Base-by-base conservation (phyloP, 92 coral and sea anemone genomes). In the Phenganax stokvisi region DNA sequence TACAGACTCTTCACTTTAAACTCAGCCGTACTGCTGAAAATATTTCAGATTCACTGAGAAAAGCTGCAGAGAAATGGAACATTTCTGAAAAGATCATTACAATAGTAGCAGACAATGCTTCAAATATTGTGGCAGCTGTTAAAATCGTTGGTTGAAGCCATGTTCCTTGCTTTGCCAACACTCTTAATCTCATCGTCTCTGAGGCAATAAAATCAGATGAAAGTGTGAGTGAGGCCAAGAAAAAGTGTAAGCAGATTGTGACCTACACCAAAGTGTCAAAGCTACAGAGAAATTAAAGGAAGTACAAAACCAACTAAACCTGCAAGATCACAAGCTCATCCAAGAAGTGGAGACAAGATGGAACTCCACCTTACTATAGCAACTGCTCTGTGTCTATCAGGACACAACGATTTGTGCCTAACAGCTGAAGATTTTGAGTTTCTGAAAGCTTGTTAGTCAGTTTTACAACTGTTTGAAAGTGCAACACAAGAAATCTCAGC, bases 321-420 rank as follows among this genome's bases (percentile, higher is more conserved):
- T 61, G 58, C 44, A 80, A 31, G 85, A 59, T 9, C 59, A 73
- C 44, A 61, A 72, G 52, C 73, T 82, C 13, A 17, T 73, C 29
- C 73, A 73, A n/a, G 85, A 73, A 54, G 85, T 73, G 72, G 85
- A 72, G 9, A 73, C 80, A 10, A 82, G 85, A 53, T 82, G 85
- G 85, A 82, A 59, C 37, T 82, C 85, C 6, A 82, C 85, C 15
- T 82, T 59, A 80, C 85, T 59, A 59, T 82, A 0, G 72, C 80
- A 54, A 82, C 85, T 6, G 65, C 85, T 7, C 85, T 81, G 13
- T 81, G 85, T 57, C 70, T 81, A n/a, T 70, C 55, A 44, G 57
- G 29, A 31, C 59, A 77, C 54, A 81, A 81, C 57, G 77, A 29
- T 9, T 15, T 81, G 54, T 69, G 80, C 57, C 80, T 82, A 12